Evolutionary conservation across 2,113 vertebrate genomes (phyloP), one percentile per base, ranked within the genome.

Genomic region (Microtus ochrogaster): DNA sequence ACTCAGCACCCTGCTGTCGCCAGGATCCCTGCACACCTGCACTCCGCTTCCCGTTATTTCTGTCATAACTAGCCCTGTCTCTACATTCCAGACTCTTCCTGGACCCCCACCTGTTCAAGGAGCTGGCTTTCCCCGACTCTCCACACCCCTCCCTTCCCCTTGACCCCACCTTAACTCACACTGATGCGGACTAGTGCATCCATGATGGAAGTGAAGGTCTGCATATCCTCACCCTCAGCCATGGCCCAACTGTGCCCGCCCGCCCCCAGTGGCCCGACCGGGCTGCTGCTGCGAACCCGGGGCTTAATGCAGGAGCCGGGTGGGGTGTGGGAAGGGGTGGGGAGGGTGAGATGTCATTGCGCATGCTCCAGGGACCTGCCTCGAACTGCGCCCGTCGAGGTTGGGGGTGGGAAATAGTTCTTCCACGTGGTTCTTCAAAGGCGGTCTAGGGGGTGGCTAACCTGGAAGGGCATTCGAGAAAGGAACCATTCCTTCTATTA

Each of bases 201-300:
- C 99, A 99, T 99, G 97, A 99, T 99, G 73, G 99, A 99, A 72
- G 99, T 99, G 96, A 99, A 99, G 89, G 99, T 99, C 98, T 99
- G 99, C 95, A 99, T 97, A n/a, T 98, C 98, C 90, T 99, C 99
- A 84, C 99, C 99, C 94, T 99, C 99, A 96, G 99, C 99, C 99
- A 99, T 99, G 98, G 94, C 96, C 98, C 96, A 89, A 49, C 90
- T 83, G 88, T 86, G 88, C 96, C 97, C 94, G 91, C 90, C 96
- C 89, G 85, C 95, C 90, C 95, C 96, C 94, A 94, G 92, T 63
- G 89, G 92, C 96, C 95, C 47, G 95, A 95, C 96, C 96, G 63
- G 90, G 95, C 97, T 81, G 97, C 96, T 82, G 95, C 94, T 89
- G 96, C 92, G 94, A 97, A 96, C 97, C 94, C 97, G 22, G 82